These are phyloP conservation scores for Ceratina calcarata DNA, from an alignment of 1,140 invertebrate species.

Conservation along the genomic window DNA sequence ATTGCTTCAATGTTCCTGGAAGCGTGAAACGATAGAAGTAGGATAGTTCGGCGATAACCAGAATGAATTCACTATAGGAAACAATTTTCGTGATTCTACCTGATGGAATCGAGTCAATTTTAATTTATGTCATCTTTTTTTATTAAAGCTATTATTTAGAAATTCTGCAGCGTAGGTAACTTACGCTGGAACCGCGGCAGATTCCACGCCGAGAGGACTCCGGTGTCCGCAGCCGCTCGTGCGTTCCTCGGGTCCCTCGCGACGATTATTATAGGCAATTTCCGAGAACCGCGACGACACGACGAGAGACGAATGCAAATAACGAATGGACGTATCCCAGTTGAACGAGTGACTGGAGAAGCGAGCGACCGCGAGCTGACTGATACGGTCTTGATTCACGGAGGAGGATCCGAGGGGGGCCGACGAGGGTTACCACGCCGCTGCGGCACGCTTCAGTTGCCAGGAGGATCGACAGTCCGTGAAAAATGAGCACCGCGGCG, in stretches of 20 bases:
- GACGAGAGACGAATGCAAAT: not conserved
- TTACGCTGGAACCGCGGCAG: too few relatives aligned
- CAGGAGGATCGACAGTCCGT: conserved; percentile 78
- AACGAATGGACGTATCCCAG: conserved; percentile 33
- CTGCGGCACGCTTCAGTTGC: conserved; percentile 77
- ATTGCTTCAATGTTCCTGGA: conserved; percentile 1
- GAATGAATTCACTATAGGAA: too few relatives aligned
- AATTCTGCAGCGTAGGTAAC: too few relatives aligned
- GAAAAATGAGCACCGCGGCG: conserved; percentile 74
- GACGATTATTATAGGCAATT: not conserved
- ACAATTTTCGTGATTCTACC: too few relatives aligned
- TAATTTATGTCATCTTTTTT: too few relatives aligned
- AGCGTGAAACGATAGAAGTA: not conserved
- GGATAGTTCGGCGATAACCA: too few relatives aligned
- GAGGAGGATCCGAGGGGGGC: conserved; percentile 69
- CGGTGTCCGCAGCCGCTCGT: not conserved
- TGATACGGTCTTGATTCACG: conserved; percentile 74
- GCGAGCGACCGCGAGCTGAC: conserved; percentile 77
- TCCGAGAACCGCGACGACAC: not conserved
- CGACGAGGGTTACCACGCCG: conserved; percentile 64
- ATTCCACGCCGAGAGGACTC: not conserved
- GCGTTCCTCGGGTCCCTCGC: too few relatives aligned
- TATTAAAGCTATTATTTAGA: too few relatives aligned
- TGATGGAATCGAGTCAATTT: too few relatives aligned
- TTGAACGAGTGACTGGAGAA: conserved; percentile 66